Evolutionary conservation across 2,113 vertebrate species (phyloP).

Genomic region (Archocentrus centrarchus): DNA sequence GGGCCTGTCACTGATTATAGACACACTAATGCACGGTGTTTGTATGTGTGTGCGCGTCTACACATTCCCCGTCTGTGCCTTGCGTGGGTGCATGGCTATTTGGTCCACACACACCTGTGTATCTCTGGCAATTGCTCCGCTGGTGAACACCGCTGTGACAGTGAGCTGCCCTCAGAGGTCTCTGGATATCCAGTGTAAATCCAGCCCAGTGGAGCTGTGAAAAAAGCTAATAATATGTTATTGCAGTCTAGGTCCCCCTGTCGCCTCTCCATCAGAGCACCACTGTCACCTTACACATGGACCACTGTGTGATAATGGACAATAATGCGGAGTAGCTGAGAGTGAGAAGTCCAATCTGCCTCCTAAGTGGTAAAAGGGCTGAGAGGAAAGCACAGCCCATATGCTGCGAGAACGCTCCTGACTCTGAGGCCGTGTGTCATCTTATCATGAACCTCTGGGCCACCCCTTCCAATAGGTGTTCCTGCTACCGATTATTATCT

Average conservation of each 20-base stretch:
- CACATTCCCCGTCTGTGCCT: background rate
- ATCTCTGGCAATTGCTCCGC: conserved; percentile 63
- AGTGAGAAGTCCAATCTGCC: conserved; percentile 80
- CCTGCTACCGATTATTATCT: conserved; percentile 45
- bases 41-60: background rate
- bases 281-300: conserved; percentile 80
- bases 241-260: conserved; percentile 81
- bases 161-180: conserved; percentile 79
- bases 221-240: conserved; percentile 87
- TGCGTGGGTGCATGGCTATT: conserved; percentile 45
- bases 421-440: conserved; percentile 49
- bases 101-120: conserved; percentile 50
- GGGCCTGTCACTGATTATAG: conserved; percentile 63
- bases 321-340: conserved; percentile 81
- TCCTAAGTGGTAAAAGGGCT: conserved; percentile 76
- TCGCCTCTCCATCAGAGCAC: conserved; percentile 80
- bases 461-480: conserved; percentile 16
- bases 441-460: conserved; percentile 48
- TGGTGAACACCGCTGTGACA: conserved; percentile 72
- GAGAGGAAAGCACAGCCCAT: conserved; percentile 58
- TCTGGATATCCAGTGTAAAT: conserved; percentile 84
- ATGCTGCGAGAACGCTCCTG: conserved; percentile 51
- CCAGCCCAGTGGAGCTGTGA: conserved; percentile 80
- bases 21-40: conserved; percentile 17
- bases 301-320: conserved; percentile 81